Percentiles rank a stretch among this genome's conserved stretches.
Evolutionary conservation across 2,888 invertebrate species (phyloP).

Genomic region (Trichopria drosophilae): DNA sequence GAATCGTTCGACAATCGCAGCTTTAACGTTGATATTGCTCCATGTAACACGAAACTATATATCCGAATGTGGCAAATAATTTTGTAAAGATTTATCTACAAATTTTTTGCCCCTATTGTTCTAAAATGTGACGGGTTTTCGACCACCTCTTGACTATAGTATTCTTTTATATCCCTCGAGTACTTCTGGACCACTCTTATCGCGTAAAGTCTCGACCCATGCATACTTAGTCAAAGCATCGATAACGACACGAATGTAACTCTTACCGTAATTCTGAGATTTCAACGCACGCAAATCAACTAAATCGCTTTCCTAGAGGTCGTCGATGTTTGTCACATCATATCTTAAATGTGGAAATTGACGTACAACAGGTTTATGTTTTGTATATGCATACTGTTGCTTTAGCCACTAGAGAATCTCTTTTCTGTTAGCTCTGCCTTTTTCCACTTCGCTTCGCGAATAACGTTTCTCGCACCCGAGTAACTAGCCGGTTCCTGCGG

Average conservation of each 20-base stretch:
- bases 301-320: conserved; percentile 30
- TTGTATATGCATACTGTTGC: conserved; percentile 30
- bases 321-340: conserved; percentile 32
- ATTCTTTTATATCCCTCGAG: conserved; percentile 35
- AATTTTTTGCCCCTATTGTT: conserved; percentile 42
- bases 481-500: conserved; percentile 9
- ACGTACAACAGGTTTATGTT: conserved; percentile 21
- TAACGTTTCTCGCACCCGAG: conserved; percentile 3
- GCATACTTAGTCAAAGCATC: conserved; percentile 33
- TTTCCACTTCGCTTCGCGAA: not conserved
- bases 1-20: conserved; percentile 23
- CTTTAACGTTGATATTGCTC: conserved; percentile 30
- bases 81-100: conserved; percentile 25
- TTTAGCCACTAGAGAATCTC: conserved; percentile 23
- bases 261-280: conserved; percentile 21
- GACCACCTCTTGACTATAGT: conserved; percentile 16
- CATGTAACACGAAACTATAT: conserved; percentile 26
- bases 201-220: conserved; percentile 35
- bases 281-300: conserved; percentile 19
- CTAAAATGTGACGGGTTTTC: conserved; percentile 27
- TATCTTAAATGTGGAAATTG: conserved; percentile 27
- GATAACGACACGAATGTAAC: conserved; percentile 25
- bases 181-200: conserved; percentile 33
- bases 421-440: not conserved
- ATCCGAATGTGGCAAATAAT: conserved; percentile 1